Conservation (phyloP, 1,140 invertebrate genomes). For the Ceratosolen solmsi region DNA sequence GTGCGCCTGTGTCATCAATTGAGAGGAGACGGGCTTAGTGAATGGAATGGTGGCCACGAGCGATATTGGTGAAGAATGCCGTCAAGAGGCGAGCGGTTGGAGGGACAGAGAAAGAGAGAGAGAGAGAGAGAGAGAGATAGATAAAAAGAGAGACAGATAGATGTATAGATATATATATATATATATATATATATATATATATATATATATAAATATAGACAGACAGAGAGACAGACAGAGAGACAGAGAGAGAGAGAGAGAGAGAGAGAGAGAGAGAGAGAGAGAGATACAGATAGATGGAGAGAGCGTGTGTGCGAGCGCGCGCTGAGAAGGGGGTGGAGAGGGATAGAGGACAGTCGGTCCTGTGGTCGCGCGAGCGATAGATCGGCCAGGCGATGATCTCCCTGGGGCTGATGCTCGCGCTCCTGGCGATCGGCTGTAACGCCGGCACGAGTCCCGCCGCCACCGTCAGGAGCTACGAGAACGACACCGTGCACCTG, state of each 20-base stretch:
- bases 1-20: constrained; percentile 45
- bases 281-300: neutral
- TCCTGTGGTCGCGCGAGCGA: neutral
- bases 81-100: neutral
- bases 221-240: neutral
- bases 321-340: neutral
- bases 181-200: too few species aligned
- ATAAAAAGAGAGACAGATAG: neutral
- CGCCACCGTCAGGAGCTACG: constrained; percentile 81
- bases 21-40: neutral
- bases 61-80: constrained; percentile 34
- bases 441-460: constrained; percentile 76
- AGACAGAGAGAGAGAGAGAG: constrained; percentile 14
- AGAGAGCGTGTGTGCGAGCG: constrained; percentile 23
- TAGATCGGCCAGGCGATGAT: constrained; percentile 1
- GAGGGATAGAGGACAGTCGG: neutral
- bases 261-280: constrained; percentile 1
- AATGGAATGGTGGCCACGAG: constrained; percentile 8
- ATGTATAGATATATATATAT: too few species aligned
- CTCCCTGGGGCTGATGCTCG: neutral
- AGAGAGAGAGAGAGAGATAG: neutral
- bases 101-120: neutral
- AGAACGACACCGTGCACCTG: constrained; percentile 82
- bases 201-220: too few species aligned
- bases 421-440: neutral